phyloP scores from a whole-genome alignment of 2,797 vertebrate genomes.

The Hapalemur alaotrensis region DNA sequence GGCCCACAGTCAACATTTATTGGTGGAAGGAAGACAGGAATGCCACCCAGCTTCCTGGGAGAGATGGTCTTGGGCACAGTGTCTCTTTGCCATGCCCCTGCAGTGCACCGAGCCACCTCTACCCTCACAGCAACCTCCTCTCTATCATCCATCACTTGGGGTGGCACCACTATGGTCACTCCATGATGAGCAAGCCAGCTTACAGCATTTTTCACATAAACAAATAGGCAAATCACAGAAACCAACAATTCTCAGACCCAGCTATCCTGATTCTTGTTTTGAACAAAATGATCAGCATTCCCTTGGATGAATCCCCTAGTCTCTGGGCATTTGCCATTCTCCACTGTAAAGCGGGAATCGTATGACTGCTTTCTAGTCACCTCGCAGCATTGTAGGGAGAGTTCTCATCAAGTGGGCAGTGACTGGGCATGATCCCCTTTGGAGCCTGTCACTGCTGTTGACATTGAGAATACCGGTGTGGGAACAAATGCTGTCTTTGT shows the following conservation, averaged over 20 bases:
- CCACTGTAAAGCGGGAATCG: not conserved
- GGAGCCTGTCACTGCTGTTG: conserved; percentile 67
- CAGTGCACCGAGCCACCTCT: not conserved
- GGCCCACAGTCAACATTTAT: not conserved
- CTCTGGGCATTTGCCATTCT: not conserved
- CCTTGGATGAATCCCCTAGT: not conserved
- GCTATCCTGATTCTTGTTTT: not conserved
- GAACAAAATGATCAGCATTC: not conserved
- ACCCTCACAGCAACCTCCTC: not conserved
- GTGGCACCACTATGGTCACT: not conserved
- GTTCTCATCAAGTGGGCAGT: conserved; percentile 42
- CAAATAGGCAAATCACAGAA: not conserved
- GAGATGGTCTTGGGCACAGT: not conserved
- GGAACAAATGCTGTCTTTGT: conserved; percentile 76
- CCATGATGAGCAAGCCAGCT: not conserved
- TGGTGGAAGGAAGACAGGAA: not conserved
- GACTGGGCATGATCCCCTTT: conserved; percentile 49
- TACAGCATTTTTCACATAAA: not conserved
- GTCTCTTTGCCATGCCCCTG: not conserved
- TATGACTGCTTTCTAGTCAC: not conserved
- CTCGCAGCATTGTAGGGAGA: not conserved
- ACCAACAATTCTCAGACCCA: not conserved
- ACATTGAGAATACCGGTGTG: conserved; percentile 54
- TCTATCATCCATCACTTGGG: not conserved
- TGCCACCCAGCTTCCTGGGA: not conserved